A percentile compares a stretch with the other conserved stretches of the same genome.
Conservation (phyloP, 2,888 invertebrate species). For the Drosophila robusta region DNA sequence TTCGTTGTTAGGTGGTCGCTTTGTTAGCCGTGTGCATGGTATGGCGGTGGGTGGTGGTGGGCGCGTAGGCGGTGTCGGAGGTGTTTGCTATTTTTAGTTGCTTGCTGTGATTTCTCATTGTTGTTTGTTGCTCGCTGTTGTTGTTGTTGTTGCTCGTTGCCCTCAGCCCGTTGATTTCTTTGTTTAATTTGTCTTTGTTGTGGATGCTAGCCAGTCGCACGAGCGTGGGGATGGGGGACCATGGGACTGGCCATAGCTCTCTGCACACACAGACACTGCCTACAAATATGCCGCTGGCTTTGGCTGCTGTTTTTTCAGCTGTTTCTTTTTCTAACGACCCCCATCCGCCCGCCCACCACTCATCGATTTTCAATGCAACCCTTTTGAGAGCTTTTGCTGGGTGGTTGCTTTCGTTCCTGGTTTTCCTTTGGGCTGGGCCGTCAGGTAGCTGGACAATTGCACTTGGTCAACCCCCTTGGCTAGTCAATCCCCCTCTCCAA, state of each 20-base stretch:
- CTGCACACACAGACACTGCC: background rate
- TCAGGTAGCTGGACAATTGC: conserved; percentile 23
- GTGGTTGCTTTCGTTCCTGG: conserved; percentile 28
- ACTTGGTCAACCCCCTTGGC: conserved; percentile 5
- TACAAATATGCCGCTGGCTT: conserved; percentile 6
- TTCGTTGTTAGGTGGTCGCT: conserved; percentile 37
- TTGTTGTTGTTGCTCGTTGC: conserved; percentile 22
- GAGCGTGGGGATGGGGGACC: background rate
- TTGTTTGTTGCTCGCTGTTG: conserved; percentile 61
- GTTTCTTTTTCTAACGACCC: conserved; percentile 4
- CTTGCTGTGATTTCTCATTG: conserved; percentile 71
- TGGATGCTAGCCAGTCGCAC: conserved; percentile 40
- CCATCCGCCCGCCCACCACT: background rate
- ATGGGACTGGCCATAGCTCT: background rate
- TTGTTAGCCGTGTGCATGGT: conserved; percentile 16
- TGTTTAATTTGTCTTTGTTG: conserved; percentile 76
- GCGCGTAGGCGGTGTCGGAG: conserved; percentile 35
- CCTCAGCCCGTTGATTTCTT: conserved; percentile 59
- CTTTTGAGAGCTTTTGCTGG: conserved; percentile 39
- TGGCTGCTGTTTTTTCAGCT: conserved; percentile 35
- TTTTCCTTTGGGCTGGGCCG: background rate
- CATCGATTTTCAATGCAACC: conserved; percentile 54
- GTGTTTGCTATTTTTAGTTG: conserved; percentile 53
- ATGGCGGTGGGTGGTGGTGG: conserved; percentile 5
- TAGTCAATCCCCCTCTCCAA: background rate